Conservation (phyloP, 2,113 vertebrate genomes). For the Tor tambroides region DNA sequence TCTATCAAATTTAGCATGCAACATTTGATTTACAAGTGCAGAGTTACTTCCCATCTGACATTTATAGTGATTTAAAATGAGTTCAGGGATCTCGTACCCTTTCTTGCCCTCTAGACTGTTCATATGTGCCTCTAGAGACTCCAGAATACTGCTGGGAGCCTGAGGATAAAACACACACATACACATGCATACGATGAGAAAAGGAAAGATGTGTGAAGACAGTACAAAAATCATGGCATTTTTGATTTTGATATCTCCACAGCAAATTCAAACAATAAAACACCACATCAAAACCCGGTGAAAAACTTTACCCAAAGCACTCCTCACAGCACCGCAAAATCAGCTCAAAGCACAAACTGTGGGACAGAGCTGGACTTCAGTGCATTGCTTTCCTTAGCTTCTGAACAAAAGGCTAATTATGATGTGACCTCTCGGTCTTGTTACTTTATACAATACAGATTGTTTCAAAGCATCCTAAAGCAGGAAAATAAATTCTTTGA, state of each 20-base stretch:
- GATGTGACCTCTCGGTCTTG: neutral
- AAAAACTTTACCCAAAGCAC: conserved; percentile 20
- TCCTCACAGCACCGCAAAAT: conserved; percentile 44
- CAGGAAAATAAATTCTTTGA: neutral
- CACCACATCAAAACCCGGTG: conserved; percentile 6
- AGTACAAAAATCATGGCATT: neutral
- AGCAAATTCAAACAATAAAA: conserved; percentile 9
- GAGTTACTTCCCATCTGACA: neutral
- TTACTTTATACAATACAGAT: neutral
- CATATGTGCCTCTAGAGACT: conserved; percentile 97
- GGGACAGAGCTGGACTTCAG: conserved; percentile 1
- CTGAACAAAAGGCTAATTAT: neutral
- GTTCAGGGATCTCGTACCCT: conserved; percentile 68
- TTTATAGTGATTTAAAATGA: neutral
- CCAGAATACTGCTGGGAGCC: conserved; percentile 99
- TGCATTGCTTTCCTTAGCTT: conserved; percentile 10
- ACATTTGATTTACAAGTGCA: conserved; percentile 2
- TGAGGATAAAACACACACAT: conserved; percentile 56
- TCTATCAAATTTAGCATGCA: neutral
- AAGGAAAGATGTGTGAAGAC: neutral
- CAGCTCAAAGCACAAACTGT: neutral
- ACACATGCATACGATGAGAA: neutral
- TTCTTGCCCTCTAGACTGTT: conserved; percentile 92
- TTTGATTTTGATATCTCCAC: neutral
- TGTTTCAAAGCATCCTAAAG: neutral